Evolutionary conservation across 2,797 vertebrate genomes (phyloP), one percentile per base, ranked within the genome.

Genomic region (Poecilia gillii): DNA sequence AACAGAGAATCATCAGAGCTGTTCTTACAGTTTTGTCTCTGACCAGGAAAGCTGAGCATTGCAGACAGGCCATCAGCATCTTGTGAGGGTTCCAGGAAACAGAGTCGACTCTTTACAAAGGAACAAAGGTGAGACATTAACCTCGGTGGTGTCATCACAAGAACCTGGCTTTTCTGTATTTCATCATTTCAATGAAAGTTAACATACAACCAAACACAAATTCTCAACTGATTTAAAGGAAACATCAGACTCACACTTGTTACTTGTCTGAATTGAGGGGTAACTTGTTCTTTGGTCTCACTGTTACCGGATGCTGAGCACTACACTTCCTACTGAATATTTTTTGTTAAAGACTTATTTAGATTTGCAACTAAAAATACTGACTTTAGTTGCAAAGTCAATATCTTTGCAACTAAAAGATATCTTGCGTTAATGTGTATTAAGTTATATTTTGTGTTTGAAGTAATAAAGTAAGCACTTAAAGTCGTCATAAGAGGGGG

Each of bases 31-130:
- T 80, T 86, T 91, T 96, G 90, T 96, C 96, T 90, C 95, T 96
- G 82, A 97, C 95, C 47, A 97, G 91, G 64, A 97, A 95, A 80
- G 96, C 96, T 75, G 94, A 97, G 90, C 97, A 97, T 89, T 97
- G 97, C 83, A 97, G 94, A 78, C 96, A 95, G 3, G 96, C 95
- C 96, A 97, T 96, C 77, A 98, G 89, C 97, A 97, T 97, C 91
- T 97, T 97, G 88, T 97, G 97, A 36, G 96, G 96, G 92, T 97
- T 97, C 96, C 97, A 97, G 72, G 96, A 59, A n/a, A 76, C 82
- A 41, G 82, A 83, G n/a, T 83, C 5, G 0, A 36, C 77, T 73
- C 82, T 83, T 31, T 20, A 13, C 1, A 64, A 43, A 62, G 49
- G 18, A 70, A 70, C 16, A 74, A 75, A 49, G 66, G 23, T 33